Evolutionary conservation across 2,113 vertebrate species (phyloP), one percentile per base, ranked within the genome.

Genomic region (Calyptomena viridis): DNA sequence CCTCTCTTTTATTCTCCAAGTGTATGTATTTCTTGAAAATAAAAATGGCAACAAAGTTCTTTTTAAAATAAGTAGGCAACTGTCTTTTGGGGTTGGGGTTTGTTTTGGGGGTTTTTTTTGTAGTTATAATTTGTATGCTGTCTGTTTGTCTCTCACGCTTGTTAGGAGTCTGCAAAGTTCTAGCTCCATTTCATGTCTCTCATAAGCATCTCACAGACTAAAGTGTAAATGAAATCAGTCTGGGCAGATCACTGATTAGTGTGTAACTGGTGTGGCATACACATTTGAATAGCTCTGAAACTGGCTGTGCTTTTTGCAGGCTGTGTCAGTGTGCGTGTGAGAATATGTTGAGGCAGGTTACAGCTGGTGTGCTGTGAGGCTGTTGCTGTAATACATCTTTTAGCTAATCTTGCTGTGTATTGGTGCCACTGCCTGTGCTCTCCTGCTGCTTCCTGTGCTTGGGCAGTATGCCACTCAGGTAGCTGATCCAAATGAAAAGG

Each of bases 181-280:
- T 44, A 33, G 13, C 49, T 89, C 78, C 0, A 0, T 59, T 90
- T 78, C 20, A 6, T 9, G 21, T 71, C 67, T 90, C 2, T 0
- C 13, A 2, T 30, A 85, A 82, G 73, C 52, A 21, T 24, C 35
- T 83, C 9, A 1, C 55, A 20, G n/a, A 33, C 30, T 10, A 7
- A 68, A 62, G 35, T 35, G 4, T 53, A 62, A 80, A 59, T 50
- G 27, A 44, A 64, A 30, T 93, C 59, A 21, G 59, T 58, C 31
- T 63, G 82, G 69, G 67, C 82, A 84, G 49, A 24, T 89, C 25
- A 15, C 27, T 12, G 56, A 14, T 68, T 35, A 44, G 27, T 80
- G 8, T 30, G 84, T 81, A 25, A 62, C 27, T 0, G 0, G 15
- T 27, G 42, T 55, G 83, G 88, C 52, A 12, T 13, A 8, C 0